Percentiles rank a stretch among this genome's conserved stretches.
These are phyloP conservation scores for Sesamia nonagrioides DNA, from an alignment of 1,140 invertebrate species.

Conservation along the genomic window DNA sequence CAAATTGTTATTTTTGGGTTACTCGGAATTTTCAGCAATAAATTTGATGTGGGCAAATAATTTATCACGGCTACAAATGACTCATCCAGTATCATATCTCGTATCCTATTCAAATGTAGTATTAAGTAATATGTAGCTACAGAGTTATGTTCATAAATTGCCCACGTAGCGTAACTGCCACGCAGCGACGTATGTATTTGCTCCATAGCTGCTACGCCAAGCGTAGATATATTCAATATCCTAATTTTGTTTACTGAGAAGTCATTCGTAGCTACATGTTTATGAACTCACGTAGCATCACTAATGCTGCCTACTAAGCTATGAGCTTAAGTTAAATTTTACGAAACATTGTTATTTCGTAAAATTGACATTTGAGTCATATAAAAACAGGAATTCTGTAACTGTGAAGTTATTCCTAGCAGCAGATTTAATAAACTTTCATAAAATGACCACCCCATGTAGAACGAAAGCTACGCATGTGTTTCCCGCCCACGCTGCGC, in stretches of 20 bases:
- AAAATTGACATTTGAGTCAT: too few species aligned
- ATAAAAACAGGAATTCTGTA: too few species aligned
- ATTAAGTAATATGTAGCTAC: not conserved
- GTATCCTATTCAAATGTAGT: not conserved
- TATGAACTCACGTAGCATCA: too few species aligned
- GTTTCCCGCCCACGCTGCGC: conserved; percentile 6
- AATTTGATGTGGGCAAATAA: conserved; percentile 8
- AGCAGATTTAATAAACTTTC: not conserved
- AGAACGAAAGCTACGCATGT: not conserved
- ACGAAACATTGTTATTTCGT: too few species aligned
- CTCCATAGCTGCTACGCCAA: not conserved
- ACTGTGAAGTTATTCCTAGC: not conserved
- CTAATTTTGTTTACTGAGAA: too few species aligned
- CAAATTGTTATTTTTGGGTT: conserved; percentile 20
- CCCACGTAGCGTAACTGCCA: conserved; percentile 3
- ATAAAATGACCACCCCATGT: not conserved
- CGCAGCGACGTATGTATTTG: not conserved
- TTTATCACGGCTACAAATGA: conserved; percentile 34
- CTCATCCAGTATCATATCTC: conserved; percentile 15
- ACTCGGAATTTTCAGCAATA: conserved; percentile 1
- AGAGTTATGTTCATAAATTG: not conserved
- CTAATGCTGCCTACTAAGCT: too few species aligned
- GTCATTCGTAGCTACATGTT: not conserved
- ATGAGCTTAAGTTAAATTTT: too few species aligned
- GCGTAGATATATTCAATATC: too few species aligned